Base-by-base conservation (phyloP, 2,113 vertebrate genomes). In the Corythaixoides concolor region DNA sequence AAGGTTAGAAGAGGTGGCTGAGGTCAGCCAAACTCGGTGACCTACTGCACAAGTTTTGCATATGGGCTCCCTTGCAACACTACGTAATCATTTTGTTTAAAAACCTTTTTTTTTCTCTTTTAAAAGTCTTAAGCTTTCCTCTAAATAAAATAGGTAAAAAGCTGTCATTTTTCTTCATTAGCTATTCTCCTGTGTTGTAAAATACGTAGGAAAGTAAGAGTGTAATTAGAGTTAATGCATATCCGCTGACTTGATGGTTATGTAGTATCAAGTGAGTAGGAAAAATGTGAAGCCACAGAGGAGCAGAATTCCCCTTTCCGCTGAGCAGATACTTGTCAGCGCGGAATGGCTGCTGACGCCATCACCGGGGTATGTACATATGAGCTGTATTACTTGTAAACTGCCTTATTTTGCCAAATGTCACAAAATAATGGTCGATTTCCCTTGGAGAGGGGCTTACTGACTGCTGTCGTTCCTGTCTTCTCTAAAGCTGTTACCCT, bases 391-490 rank as follows among this genome's bases (percentile, higher is more conserved):
- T 43, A 27, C 33, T 83, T 9, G 4, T 58, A 8, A 67, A 37
- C 52, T 63, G 11, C 45, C 26, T 77, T 63, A 15, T 17, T 66
- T 66, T 49, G 17, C 30, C 55, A 53, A 32, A 62, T 39, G 37
- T 53, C 37, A 17, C 19, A 13, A 77, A 78, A 22, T 43, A 53
- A 63, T 15, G 66, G 68, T 10, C 28, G 41, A 6, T 50, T 53
- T 88, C 85, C 13, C 52, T 50, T 63, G 47, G 56, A 67, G 47
- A 73, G 26, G 58, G 15, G 3, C 43, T 26, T 69, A 33, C 33
- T 83, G 28, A 2, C 58, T 78, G 55, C 67, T 78, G 27, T 35
- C 0, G 0, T 11, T 55, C 37, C 41, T 56, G 0, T 24, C 22
- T 58, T 69, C 49, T 47, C 47, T 20, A 15, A 9, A 85, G 15